Base-by-base conservation (phyloP, 2,888 invertebrate genomes). In the Alsophila aescularia region DNA sequence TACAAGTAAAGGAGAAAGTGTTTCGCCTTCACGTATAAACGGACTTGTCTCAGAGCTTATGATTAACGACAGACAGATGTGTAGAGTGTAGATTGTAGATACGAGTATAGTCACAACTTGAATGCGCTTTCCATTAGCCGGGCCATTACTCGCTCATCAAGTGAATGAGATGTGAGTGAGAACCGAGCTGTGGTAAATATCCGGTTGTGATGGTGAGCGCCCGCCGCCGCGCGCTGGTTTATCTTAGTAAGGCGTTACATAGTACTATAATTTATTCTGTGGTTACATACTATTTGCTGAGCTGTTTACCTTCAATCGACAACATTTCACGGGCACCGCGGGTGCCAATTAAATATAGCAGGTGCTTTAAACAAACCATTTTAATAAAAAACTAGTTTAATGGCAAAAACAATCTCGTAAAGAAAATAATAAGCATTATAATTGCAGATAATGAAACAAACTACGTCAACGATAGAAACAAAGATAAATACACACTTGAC, bases 1-100 rank as follows among this genome's bases (percentile, higher is more conserved):
- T 31, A 47, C n/a, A n/a, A n/a, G n/a, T n/a, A 24, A 63, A 67
- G 62, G 64, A 66, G 67, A 70, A 70, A 70, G 68, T 62, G 18
- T 42, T 52, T 6, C n/a, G 54, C 50, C 50, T 57, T 60, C 40
- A 57, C 16, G 34, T 31, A 42, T 57, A 48, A 57, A 62, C 59
- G 61, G 55, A 54, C 61, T 58, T 45, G 58, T 70, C 60, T 58
- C 45, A 16, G 62, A 51, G 18, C 9, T n/a, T 39, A 27, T 40
- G 35, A 55, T 54, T 44, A 52, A 48, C 51, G 16, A 14, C 40
- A 44, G 16, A 14, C 40, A 44, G 40, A 43, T 42, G 47, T 50
- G 36, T 47, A 18, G n/a, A 13, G 18, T 24, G 41, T 41, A 34
- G 29, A 55, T 45, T 35, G 43, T 43, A 53, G 45, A 37, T 24